phyloP scores from a whole-genome alignment of 2,797 vertebrate genomes.

The Xenops minutus region DNA sequence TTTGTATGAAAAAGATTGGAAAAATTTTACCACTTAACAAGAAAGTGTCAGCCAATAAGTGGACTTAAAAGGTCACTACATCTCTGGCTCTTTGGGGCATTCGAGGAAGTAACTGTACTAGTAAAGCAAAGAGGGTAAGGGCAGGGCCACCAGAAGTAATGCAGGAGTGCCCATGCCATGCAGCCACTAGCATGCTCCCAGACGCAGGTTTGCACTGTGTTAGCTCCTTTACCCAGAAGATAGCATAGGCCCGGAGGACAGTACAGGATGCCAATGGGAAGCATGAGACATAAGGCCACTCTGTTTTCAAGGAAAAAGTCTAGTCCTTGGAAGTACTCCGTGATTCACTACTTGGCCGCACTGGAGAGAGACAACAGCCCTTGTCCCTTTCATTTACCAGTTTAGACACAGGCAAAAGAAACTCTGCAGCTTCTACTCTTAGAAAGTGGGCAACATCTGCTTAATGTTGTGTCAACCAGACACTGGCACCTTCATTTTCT shows the following conservation, averaged over 20 bases:
- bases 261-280: background rate
- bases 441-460: background rate
- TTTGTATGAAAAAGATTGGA: background rate
- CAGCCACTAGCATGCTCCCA: background rate
- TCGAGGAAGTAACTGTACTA: background rate
- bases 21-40: background rate
- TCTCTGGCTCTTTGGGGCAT: background rate
- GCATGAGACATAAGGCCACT: background rate
- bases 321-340: background rate
- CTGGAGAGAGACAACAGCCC: background rate
- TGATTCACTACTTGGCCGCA: background rate
- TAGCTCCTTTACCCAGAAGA: background rate
- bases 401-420: background rate
- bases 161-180: no score
- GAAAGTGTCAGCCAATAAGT: background rate
- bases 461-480: background rate
- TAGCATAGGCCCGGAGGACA: background rate
- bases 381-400: background rate
- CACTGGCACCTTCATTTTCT: background rate
- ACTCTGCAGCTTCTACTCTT: background rate
- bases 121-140: background rate
- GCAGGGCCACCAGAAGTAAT: background rate
- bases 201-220: background rate
- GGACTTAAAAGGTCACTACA: background rate
- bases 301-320: background rate